Percentiles rank a stretch among this genome's conserved stretches.
Conservation (phyloP, 2,888 invertebrate genomes). For the Leucophora obtusa region DNA sequence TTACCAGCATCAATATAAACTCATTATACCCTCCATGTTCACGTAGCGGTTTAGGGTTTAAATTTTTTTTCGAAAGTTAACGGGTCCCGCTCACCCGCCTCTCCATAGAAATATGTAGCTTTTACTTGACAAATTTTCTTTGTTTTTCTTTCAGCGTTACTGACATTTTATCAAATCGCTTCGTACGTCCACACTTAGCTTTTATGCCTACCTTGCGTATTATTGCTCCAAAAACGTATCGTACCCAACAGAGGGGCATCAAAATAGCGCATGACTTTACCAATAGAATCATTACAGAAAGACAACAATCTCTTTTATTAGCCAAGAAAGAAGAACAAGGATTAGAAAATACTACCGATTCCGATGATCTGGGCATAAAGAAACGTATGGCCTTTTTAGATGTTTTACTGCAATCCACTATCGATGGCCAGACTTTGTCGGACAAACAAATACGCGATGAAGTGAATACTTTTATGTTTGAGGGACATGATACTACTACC, state of each 20-base stretch:
- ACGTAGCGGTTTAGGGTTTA: too few relatives aligned
- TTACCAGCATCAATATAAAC: too few relatives aligned
- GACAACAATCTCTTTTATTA: constrained; percentile 38
- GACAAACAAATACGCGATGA: constrained; percentile 83
- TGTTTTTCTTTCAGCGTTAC: constrained; percentile 50
- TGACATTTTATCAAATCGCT: constrained; percentile 59
- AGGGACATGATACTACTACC: constrained; percentile 78
- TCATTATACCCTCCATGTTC: too few relatives aligned
- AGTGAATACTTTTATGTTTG: constrained; percentile 87
- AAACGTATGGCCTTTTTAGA: constrained; percentile 84
- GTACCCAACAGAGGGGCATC: constrained; percentile 44
- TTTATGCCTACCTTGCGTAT: constrained; percentile 20
- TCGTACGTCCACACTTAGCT: constrained; percentile 55
- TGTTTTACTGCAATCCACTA: constrained; percentile 81
- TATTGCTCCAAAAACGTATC: constrained; percentile 35
- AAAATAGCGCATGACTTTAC: constrained; percentile 63
- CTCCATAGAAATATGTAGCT: too few relatives aligned
- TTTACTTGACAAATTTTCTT: too few relatives aligned
- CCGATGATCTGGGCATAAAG: constrained; percentile 78
- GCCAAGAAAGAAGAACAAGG: not conserved
- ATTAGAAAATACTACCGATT: not conserved
- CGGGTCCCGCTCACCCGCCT: too few relatives aligned
- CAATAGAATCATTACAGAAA: constrained; percentile 60
- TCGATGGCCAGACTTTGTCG: constrained; percentile 80
- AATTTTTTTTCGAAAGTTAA: too few relatives aligned